Percentiles rank a stretch among this genome's conserved stretches.
Conservation (phyloP, 1,140 invertebrate species). For the Heterodera carotae region DNA sequence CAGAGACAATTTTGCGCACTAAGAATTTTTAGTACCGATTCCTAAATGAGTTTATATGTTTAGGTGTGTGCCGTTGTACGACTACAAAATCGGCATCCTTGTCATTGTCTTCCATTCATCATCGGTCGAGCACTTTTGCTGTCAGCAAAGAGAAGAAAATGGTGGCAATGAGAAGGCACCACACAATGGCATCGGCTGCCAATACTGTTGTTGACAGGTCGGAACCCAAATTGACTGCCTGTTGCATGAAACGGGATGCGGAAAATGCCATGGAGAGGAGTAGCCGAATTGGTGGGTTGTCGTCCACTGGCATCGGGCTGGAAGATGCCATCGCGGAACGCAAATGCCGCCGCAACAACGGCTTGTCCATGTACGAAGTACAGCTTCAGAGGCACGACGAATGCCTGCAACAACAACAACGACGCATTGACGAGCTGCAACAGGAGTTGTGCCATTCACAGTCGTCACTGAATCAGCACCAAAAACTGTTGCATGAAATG, state of each 20-base stretch:
- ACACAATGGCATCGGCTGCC: neutral
- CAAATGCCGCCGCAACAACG: neutral
- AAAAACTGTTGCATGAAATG: conserved; percentile 49
- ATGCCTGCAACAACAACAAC: conserved; percentile 74
- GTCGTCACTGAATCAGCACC: conserved; percentile 55
- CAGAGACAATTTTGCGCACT: too few species aligned
- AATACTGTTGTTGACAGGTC: too few species aligned
- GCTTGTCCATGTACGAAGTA: neutral
- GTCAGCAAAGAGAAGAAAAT: too few species aligned
- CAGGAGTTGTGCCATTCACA: conserved; percentile 72
- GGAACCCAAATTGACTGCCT: too few species aligned
- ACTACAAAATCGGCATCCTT: neutral
- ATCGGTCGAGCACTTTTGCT: neutral
- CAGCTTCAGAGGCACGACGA: conserved; percentile 1
- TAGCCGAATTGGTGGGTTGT: neutral
- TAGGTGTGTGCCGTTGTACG: neutral
- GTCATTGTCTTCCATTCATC: neutral
- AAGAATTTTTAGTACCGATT: too few species aligned
- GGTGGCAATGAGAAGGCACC: neutral
- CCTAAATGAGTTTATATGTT: too few species aligned
- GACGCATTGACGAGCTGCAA: conserved; percentile 83
- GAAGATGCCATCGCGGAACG: neutral
- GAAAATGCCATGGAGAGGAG: neutral
- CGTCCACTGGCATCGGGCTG: too few species aligned
- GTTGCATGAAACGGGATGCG: neutral